Percentiles rank a stretch among this genome's conserved stretches.
Conservation (phyloP, 2,888 invertebrate species). For the Xiphydria camelus region DNA sequence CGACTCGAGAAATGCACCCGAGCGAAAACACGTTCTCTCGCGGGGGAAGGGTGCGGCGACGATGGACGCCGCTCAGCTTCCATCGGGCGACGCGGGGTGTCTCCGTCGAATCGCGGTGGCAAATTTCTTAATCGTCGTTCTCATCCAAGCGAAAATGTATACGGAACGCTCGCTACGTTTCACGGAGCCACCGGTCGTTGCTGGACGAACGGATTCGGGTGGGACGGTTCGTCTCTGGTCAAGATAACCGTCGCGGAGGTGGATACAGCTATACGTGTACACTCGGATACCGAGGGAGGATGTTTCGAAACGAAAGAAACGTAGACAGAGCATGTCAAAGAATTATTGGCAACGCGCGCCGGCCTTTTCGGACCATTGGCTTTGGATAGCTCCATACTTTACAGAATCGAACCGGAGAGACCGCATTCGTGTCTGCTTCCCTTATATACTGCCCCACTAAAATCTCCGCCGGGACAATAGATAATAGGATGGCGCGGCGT, state of each 20-base stretch:
- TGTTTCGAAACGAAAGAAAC: constrained; percentile 22
- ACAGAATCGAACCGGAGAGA: constrained; percentile 50
- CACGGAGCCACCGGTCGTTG: too few species aligned
- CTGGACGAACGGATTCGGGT: background rate
- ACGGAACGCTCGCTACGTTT: too few species aligned
- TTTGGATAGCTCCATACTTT: constrained; percentile 57
- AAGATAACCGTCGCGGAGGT: background rate
- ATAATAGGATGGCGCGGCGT: constrained; percentile 24
- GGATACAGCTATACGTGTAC: background rate
- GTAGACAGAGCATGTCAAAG: constrained; percentile 43
- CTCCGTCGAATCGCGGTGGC: too few species aligned
- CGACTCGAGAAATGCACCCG: constrained; percentile 37
- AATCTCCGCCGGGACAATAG: constrained; percentile 38
- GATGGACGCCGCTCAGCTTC: too few species aligned
- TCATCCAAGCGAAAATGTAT: background rate
- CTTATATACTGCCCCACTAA: constrained; percentile 41
- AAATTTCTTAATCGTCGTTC: background rate
- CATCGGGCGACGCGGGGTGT: too few species aligned
- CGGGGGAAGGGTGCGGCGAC: background rate
- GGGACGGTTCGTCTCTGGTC: background rate
- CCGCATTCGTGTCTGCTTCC: constrained; percentile 40
- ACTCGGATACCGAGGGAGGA: constrained; percentile 21
- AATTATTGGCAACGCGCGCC: constrained; percentile 54
- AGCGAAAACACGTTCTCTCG: constrained; percentile 23
- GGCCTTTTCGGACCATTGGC: constrained; percentile 51